phyloP scores from a whole-genome alignment of 2,888 invertebrate species.

The Andrena flavipes region DNA sequence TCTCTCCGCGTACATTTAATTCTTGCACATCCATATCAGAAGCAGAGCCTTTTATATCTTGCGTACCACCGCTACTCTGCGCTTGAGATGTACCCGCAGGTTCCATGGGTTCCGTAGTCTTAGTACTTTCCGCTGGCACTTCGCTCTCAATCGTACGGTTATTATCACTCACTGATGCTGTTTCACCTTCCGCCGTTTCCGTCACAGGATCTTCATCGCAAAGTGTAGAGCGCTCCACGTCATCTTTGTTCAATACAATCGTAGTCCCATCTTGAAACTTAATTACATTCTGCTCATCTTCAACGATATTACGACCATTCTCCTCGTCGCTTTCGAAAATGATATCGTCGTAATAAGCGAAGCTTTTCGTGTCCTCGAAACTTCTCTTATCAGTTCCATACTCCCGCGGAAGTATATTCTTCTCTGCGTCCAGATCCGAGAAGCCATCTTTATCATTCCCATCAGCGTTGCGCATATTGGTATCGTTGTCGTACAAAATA shows the following conservation, averaged over 20 bases:
- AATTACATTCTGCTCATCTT: conserved; percentile 67
- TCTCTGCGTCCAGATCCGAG: conserved; percentile 27
- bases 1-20: background rate
- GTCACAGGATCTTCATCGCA: background rate
- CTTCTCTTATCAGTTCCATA: background rate
- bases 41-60: background rate
- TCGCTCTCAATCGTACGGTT: background rate
- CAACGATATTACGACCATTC: conserved; percentile 35
- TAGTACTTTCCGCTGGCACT: background rate
- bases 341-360: conserved; percentile 19
- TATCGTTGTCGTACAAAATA: background rate
- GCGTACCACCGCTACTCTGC: background rate
- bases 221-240: conserved; percentile 11
- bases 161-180: background rate
- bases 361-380: conserved; percentile 40
- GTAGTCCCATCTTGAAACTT: conserved; percentile 52
- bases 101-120: background rate
- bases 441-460: conserved; percentile 18
- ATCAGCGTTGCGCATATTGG: background rate
- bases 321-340: conserved; percentile 63
- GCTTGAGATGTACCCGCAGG: background rate
- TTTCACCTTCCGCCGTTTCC: background rate
- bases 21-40: background rate
- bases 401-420: conserved; percentile 1
- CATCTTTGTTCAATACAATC: conserved; percentile 38